Evolutionary conservation across 2,113 vertebrate species (phyloP).

Genomic region (Passerina amoena): DNA sequence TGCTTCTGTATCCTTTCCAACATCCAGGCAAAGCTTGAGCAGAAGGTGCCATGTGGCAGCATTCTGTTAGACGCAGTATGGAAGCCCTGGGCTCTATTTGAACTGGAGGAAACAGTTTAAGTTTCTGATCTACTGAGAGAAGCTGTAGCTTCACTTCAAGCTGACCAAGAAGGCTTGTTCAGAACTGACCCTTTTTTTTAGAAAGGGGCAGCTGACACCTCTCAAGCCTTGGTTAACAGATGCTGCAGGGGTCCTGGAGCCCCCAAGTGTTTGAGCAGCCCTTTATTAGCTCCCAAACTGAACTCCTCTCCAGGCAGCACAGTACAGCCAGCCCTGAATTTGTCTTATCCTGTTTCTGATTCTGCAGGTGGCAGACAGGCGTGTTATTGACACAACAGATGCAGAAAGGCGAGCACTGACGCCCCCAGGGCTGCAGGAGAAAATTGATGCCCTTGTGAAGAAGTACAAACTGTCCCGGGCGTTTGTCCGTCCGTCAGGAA

Average conservation of each 20-base stretch:
- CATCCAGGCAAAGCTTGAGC: background rate
- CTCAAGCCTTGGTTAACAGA: fast-evolving
- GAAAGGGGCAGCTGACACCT: background rate
- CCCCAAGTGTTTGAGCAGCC: background rate
- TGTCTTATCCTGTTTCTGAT: background rate
- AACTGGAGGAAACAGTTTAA: background rate
- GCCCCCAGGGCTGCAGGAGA: slow-evolving; percentile 86
- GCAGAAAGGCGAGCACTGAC: slow-evolving; percentile 84
- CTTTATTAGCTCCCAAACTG: background rate
- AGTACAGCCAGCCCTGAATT: no score
- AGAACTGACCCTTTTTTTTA: background rate
- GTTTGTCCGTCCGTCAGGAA: slow-evolving; percentile 95
- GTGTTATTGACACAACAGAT: slow-evolving; percentile 85
- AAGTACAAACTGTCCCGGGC: slow-evolving; percentile 81
- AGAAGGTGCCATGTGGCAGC: background rate
- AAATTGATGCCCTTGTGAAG: slow-evolving; percentile 81
- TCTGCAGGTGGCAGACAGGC: slow-evolving; percentile 84
- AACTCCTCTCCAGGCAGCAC: background rate
- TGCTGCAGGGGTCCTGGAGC: background rate
- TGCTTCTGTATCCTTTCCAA: background rate
- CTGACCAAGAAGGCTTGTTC: background rate
- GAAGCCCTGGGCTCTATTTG: background rate
- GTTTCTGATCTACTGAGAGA: background rate
- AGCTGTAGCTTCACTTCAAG: background rate
- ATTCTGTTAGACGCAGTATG: background rate